Percentiles rank a stretch among this genome's conserved stretches.
phyloP scores from a whole-genome alignment of 2,797 vertebrate species.

The Masticophis lateralis region DNA sequence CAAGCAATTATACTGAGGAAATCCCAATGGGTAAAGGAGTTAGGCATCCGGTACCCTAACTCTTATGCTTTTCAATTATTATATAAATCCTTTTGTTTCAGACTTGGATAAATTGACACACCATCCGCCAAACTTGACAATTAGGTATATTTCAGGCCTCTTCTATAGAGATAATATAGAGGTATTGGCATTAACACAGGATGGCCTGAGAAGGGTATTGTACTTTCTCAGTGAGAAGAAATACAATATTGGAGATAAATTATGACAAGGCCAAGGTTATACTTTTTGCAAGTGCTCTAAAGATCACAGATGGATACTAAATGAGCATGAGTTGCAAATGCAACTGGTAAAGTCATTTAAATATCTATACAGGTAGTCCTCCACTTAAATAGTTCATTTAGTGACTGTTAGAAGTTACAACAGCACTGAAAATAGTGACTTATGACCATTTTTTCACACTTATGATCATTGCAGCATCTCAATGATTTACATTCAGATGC shows the following conservation, averaged over 20 bases:
- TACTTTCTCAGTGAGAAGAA: not conserved
- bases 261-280: not conserved
- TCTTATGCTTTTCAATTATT: not conserved
- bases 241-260: not conserved
- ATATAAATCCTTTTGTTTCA: not conserved
- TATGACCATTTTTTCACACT: no score
- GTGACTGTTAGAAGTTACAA: no score
- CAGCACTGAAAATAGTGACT: no score
- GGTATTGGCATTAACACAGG: not conserved
- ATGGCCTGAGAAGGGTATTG: not conserved
- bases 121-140: not conserved
- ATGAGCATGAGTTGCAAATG: not conserved
- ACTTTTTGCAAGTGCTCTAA: not conserved
- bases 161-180: not conserved
- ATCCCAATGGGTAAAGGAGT: not conserved
- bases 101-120: not conserved
- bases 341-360: not conserved
- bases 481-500: no score
- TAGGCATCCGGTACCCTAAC: not conserved
- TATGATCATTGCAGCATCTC: no score
- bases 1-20: not conserved
- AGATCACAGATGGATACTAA: not conserved
- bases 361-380: not conserved
- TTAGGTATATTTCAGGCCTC: not conserved
- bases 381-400: no score